Evolutionary conservation across 2,797 vertebrate genomes (phyloP).

Genomic region (Triplophysa bombifrons): DNA sequence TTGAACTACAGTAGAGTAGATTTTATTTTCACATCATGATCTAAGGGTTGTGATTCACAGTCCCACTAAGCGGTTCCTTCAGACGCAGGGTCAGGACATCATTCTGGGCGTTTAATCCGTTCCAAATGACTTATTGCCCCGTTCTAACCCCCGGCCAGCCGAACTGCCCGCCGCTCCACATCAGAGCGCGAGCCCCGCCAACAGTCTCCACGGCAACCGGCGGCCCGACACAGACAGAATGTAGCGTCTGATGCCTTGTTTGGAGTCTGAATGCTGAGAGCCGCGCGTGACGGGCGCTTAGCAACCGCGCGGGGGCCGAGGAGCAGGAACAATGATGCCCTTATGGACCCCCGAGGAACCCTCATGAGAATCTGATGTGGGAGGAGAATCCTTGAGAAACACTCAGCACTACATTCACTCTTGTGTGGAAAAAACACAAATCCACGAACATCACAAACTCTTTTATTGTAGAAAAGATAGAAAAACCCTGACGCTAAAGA

Average conservation of each 20-base stretch:
- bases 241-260: slow-evolving; percentile 44
- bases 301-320: slow-evolving; percentile 76
- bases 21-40: too few species aligned
- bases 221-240: slow-evolving; percentile 45
- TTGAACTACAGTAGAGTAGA: too few species aligned
- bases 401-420: background rate
- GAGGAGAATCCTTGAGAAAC: slow-evolving; percentile 70
- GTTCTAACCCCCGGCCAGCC: background rate
- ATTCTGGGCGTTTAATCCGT: slow-evolving; percentile 6
- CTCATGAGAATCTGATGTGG: slow-evolving; percentile 64
- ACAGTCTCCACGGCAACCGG: slow-evolving; percentile 75
- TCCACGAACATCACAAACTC: background rate
- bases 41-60: background rate
- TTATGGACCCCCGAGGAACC: slow-evolving; percentile 64
- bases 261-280: slow-evolving; percentile 60
- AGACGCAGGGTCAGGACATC: background rate
- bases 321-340: slow-evolving; percentile 75
- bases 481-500: slow-evolving; percentile 1
- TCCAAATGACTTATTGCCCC: slow-evolving; percentile 4
- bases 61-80: background rate
- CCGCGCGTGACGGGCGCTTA: slow-evolving; percentile 71
- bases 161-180: background rate
- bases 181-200: slow-evolving; percentile 40
- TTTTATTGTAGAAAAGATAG: slow-evolving; percentile 28
- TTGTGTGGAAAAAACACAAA: background rate